A percentile compares a stretch with the other conserved stretches of the same genome.
phyloP scores from a whole-genome alignment of 2,797 vertebrate genomes.

The Sarcoramphus papa region DNA sequence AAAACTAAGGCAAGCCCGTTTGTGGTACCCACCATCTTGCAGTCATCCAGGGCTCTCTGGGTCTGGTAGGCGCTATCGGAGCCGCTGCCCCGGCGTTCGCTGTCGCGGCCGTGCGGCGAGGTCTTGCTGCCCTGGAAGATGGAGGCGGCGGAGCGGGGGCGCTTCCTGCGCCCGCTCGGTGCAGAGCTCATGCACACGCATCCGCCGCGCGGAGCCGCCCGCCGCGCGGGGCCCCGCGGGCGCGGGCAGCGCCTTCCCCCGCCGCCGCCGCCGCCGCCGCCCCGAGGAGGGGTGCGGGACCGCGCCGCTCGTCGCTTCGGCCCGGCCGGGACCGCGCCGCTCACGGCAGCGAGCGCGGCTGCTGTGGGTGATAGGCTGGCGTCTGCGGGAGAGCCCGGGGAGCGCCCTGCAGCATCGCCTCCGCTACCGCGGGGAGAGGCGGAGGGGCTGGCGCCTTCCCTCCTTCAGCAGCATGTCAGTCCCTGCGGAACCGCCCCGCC shows the following conservation, averaged over 20 bases:
- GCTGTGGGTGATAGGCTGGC: not conserved
- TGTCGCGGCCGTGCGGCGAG: conserved; percentile 78
- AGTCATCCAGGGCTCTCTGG: conserved; percentile 90
- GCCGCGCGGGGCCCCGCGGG: not conserved
- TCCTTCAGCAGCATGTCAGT: conserved; percentile 75
- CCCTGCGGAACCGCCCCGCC: conserved; percentile 58
- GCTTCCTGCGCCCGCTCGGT: conserved; percentile 97
- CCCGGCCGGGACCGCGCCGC: not conserved
- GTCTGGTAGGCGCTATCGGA: conserved; percentile 83
- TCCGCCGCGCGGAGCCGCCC: conserved; percentile 73
- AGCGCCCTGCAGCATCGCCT: conserved; percentile 81
- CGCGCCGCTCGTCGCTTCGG: not conserved
- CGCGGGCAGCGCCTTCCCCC: not conserved
- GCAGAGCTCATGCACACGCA: conserved; percentile 99
- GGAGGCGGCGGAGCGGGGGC: conserved; percentile 89
- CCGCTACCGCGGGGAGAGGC: conserved; percentile 31
- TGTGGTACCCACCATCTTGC: conserved; percentile 91
- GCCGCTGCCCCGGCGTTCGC: conserved; percentile 86
- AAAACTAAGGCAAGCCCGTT: not conserved
- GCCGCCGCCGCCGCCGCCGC: not conserved
- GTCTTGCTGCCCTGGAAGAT: conserved; percentile 90
- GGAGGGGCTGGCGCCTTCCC: conserved; percentile 53
- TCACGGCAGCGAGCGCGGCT: conserved; percentile 60
- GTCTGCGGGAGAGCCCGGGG: not conserved
- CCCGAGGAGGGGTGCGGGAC: not conserved